phyloP scores from a whole-genome alignment of 2,888 invertebrate genomes.

The Seladonia tumulorum region DNA sequence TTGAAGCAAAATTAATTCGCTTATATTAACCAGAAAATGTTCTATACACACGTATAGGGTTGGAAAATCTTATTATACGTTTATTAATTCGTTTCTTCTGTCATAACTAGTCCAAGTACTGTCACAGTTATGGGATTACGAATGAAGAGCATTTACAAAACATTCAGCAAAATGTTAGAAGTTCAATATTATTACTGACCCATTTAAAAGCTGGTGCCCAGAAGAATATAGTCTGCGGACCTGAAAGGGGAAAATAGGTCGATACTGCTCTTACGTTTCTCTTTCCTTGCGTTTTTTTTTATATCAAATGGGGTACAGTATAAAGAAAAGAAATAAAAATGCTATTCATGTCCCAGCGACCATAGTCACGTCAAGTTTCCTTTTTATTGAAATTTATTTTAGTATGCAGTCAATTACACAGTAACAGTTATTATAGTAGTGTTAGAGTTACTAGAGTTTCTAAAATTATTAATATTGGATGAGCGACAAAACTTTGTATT shows the following conservation, averaged over 20 bases:
- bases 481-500: background rate
- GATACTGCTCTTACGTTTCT: conserved; percentile 35
- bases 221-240: conserved; percentile 99
- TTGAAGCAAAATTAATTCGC: conserved; percentile 33
- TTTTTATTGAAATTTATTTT: conserved; percentile 2
- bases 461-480: background rate
- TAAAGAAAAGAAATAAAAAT: background rate
- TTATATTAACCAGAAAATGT: background rate
- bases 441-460: conserved; percentile 14
- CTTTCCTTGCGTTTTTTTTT: conserved; percentile 1
- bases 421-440: background rate
- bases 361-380: background rate
- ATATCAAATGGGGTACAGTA: background rate
- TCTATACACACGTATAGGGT: background rate
- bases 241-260: conserved; percentile 85
- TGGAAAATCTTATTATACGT: background rate
- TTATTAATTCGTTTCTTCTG: background rate
- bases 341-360: background rate
- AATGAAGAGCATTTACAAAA: conserved; percentile 4
- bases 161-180: conserved; percentile 18
- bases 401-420: background rate
- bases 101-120: background rate
- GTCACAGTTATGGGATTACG: background rate
- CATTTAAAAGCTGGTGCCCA: conserved; percentile 99
- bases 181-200: conserved; percentile 88